Percentiles rank a stretch among this genome's conserved stretches.
Evolutionary conservation across 2,113 vertebrate genomes (phyloP).

Genomic region (cattle (Bos taurus)): DNA sequence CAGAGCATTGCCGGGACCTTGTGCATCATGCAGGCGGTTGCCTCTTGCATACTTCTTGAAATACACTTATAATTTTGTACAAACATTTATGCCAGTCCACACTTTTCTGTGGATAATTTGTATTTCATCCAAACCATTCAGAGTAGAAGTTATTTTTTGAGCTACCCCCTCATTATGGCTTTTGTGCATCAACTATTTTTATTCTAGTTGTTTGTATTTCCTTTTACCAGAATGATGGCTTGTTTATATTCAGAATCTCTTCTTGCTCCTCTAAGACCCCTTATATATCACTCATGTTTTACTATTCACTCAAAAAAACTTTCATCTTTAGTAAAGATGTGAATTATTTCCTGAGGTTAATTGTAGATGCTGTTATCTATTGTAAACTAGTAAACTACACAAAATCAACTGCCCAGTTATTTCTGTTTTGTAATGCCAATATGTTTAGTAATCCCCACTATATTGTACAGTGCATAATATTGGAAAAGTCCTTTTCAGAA

Average conservation of each 20-base stretch:
- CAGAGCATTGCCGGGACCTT: conserved; percentile 86
- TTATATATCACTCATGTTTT: conserved; percentile 79
- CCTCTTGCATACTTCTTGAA: conserved; percentile 88
- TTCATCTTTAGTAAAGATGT: conserved; percentile 71
- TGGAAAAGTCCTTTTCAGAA: conserved; percentile 54
- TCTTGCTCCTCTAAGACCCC: conserved; percentile 80
- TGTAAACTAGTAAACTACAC: conserved; percentile 64
- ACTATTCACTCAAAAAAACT: conserved; percentile 74
- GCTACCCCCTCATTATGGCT: conserved; percentile 90
- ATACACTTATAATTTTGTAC: conserved; percentile 95
- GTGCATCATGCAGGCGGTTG: conserved; percentile 90
- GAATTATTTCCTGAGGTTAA: conserved; percentile 75
- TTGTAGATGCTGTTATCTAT: conserved; percentile 71
- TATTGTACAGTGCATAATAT: conserved; percentile 44
- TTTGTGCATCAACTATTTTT: conserved; percentile 90
- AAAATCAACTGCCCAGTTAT: conserved; percentile 69
- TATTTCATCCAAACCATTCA: conserved; percentile 89
- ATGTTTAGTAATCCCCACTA: conserved; percentile 66
- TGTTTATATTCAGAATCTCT: conserved; percentile 86
- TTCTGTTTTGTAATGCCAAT: conserved; percentile 66
- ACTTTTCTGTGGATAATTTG: conserved; percentile 91
- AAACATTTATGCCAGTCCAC: conserved; percentile 91
- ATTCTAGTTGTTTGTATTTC: conserved; percentile 89
- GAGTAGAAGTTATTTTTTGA: conserved; percentile 89
- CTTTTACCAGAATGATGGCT: conserved; percentile 88